Base-by-base conservation (phyloP, 2,113 vertebrate genomes). In the Anser brachyrhynchus region DNA sequence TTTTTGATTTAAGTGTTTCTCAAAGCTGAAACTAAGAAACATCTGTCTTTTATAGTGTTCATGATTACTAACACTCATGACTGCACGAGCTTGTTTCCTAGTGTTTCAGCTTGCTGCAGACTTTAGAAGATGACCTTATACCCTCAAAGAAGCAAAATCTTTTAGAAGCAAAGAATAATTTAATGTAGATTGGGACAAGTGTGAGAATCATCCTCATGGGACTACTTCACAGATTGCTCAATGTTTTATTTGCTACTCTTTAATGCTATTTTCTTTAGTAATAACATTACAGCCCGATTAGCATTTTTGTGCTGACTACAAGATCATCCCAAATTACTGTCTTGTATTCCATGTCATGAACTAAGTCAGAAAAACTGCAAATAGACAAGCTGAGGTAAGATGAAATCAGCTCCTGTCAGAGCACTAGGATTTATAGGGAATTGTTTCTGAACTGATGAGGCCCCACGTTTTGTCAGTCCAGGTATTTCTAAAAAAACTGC, bases 241-340 rank as follows among this genome's bases (percentile, higher is more conserved):
- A 0, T 85, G 87, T 85, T 95, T 87, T 76, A 51, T 84, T 66
- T 87, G 66, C 66, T 91, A 23, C 74, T 82, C 75, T 89, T 85
- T 4, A 87, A 79, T 85, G 66, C 29, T 76, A 1, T 93, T 94
- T 94, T 89, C 86, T 66, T 85, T 79, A 89, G 70, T 83, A 92
- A 94, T 75, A 94, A 25, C 80, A 76, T 92, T 96, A 58, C 49
- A 79, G 62, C 77, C 76, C 51, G 74, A 95, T 96, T 69, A 90
- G 54, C 8, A 16, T 41, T 89, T 95, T 92, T 87, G 39, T 87
- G 90, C 74, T 73, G 66, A 41, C 88, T 76, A 37, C 21, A 70
- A 44, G 41, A 72, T 61, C 69, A 49, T 92, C 57, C 49, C 86
- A 89, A 89, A 93, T 94, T 84, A 41, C 44, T 51, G 49, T 46